These are phyloP conservation scores for Bicyclus anynana DNA, from an alignment of 1,140 invertebrate genomes.

Conservation along the genomic window DNA sequence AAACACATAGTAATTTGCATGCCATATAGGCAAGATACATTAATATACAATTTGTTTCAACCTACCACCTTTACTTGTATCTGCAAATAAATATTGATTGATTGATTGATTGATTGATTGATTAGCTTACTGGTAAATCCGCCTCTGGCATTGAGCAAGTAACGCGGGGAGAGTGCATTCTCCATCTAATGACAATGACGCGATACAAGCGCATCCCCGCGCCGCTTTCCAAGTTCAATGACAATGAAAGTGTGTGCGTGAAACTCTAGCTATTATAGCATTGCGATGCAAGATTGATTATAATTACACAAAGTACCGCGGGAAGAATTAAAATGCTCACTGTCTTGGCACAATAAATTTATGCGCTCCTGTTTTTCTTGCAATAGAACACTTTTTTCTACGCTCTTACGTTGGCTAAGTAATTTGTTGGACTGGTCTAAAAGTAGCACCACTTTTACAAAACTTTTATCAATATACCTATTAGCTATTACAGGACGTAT, in stretches of 20 bases:
- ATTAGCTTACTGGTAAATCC: too few relatives aligned
- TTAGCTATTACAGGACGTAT: too few relatives aligned
- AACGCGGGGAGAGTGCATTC: slow-evolving; percentile 70
- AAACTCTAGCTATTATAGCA: slow-evolving; percentile 40
- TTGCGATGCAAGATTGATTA: slow-evolving; percentile 10
- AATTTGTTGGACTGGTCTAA: too few relatives aligned
- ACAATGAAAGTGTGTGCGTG: slow-evolving; percentile 73
- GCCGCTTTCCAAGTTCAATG: slow-evolving; percentile 75
- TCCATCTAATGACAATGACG: slow-evolving; percentile 65
- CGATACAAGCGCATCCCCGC: not conserved
- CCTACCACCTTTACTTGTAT: too few relatives aligned
- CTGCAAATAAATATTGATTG: too few relatives aligned
- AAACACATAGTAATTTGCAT: too few relatives aligned
- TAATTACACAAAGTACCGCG: not conserved
- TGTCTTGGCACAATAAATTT: not conserved
- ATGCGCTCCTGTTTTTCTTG: not conserved
- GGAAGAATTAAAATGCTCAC: not conserved
- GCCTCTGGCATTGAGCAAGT: slow-evolving; percentile 44
- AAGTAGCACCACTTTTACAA: too few relatives aligned
- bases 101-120: too few relatives aligned
- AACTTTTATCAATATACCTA: too few relatives aligned
- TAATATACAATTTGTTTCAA: too few relatives aligned
- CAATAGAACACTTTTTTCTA: not conserved
- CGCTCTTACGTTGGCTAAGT: too few relatives aligned
- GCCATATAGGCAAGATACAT: too few relatives aligned